Evolutionary conservation across 2,888 invertebrate genomes (phyloP).

Genomic region (Minunthozetes semirufus): DNA sequence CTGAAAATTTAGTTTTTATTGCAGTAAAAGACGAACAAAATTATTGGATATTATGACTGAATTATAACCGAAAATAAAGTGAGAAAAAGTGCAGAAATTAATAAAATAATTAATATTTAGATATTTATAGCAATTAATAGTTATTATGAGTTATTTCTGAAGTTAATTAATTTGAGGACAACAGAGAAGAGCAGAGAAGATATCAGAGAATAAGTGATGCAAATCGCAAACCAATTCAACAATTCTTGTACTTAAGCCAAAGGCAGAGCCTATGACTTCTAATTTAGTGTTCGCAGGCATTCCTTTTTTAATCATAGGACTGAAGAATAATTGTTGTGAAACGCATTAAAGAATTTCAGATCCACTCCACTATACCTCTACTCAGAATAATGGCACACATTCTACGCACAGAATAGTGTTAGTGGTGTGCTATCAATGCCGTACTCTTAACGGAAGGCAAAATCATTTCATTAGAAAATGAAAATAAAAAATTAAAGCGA

Average conservation of each 20-base stretch:
- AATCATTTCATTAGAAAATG: neutral
- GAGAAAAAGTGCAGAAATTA: neutral
- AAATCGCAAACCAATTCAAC: slow-evolving; percentile 15
- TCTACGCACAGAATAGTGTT: neutral
- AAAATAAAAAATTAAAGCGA: neutral
- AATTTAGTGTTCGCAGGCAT: neutral
- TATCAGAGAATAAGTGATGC: slow-evolving; percentile 21
- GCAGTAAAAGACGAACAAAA: no score
- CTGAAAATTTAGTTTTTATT: no score
- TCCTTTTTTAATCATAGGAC: neutral
- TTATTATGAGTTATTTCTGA: neutral
- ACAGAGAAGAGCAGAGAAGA: no score
- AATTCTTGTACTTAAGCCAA: slow-evolving; percentile 24
- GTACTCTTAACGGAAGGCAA: neutral
- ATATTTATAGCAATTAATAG: no score
- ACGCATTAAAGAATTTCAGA: neutral
- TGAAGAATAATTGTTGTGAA: slow-evolving; percentile 16
- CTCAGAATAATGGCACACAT: slow-evolving; percentile 18
- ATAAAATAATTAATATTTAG: slow-evolving; percentile 9
- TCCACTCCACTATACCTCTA: neutral
- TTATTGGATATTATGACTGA: no score
- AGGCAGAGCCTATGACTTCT: neutral
- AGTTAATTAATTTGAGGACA: slow-evolving; percentile 22
- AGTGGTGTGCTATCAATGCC: neutral
- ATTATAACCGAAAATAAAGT: neutral